Percentiles rank a stretch among this genome's conserved stretches.
phyloP scores from a whole-genome alignment of 35 echinoderm and acorn worm genomes.

The Eucidaris tribuloides region DNA sequence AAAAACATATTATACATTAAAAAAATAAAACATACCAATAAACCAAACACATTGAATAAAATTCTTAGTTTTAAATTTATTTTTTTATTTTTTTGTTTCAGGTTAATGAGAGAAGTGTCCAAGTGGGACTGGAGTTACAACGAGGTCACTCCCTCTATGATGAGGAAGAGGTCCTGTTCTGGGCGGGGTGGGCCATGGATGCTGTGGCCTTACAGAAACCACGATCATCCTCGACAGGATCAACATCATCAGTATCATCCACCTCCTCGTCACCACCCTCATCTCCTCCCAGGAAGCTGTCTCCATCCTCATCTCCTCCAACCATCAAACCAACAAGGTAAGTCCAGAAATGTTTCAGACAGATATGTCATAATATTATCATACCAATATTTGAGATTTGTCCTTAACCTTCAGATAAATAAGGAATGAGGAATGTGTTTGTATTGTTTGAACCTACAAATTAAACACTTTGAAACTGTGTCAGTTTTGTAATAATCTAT shows the following conservation, averaged over 20 bases:
- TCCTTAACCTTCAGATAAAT: no score
- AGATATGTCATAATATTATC: no score
- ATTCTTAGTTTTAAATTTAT: background rate
- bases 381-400: no score
- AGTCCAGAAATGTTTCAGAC: no score
- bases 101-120: conserved; percentile 48
- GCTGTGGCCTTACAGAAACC: background rate
- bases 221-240: background rate
- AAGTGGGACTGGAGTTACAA: conserved; percentile 29
- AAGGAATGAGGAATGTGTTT: no score
- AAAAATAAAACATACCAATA: no score
- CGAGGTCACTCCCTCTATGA: conserved; percentile 46
- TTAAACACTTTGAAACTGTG: no score
- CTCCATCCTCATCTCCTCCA: background rate
- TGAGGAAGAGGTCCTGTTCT: conserved; percentile 63
- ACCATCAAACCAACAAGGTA: no score
- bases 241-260: background rate
- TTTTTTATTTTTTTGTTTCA: background rate
- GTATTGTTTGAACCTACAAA: no score
- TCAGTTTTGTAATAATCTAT: no score
- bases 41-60: background rate
- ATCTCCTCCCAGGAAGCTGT: background rate
- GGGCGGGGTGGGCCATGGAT: conserved; percentile 36
- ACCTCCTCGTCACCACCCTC: background rate
- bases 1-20: no score